Evolutionary conservation across 2,113 vertebrate genomes (phyloP), one percentile per base, ranked within the genome.

Genomic region (Pollachius pollachius): DNA sequence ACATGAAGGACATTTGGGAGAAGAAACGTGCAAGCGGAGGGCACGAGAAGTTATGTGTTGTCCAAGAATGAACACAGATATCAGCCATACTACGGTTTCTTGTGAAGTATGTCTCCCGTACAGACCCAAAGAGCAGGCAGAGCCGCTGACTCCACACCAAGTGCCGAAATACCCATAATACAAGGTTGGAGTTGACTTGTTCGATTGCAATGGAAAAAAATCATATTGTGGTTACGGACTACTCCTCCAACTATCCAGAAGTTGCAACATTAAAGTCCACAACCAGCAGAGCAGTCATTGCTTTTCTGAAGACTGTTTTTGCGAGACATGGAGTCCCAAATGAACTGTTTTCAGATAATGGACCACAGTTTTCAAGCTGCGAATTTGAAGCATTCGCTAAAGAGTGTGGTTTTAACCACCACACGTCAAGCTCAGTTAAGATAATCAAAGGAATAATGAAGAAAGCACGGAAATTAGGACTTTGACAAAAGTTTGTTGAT

Each of bases 381-480:
- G 16, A 65, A n/a, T 77, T 77, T 68, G 64, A 41, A 13, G 37
- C 68, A 25, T 81, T 77, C 18, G 30, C 71, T 9, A 68, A 52
- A 48, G 69, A 71, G 19, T 77, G 71, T 65, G 66, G 66, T 3
- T 77, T 81, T 34, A 23, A 23, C 57, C 69, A 78, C 66, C 57
- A 15, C n/a, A 67, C 69, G 25, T 75, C 21, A 23, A 23, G 61
- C 52, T 66, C 74, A 52, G 65, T 76, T 2, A 77, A 77, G 23
- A 27, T 65, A 3, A 62, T 78, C 13, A 75, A 75, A 57, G 21
- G 21, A 23, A 23, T 23, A 23, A 23, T 23, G 21, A 23, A 23
- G 21, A 23, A 23, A 23, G 21, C 27, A 67, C 34, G 64, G 68
- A 3, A 41, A 25, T 41, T 48, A 70, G 25, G n/a, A 71, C 6